Percentiles rank a stretch among this genome's conserved stretches.
Conservation (phyloP, 2,888 invertebrate species). For the Poecilobothrus nobilitatus region DNA sequence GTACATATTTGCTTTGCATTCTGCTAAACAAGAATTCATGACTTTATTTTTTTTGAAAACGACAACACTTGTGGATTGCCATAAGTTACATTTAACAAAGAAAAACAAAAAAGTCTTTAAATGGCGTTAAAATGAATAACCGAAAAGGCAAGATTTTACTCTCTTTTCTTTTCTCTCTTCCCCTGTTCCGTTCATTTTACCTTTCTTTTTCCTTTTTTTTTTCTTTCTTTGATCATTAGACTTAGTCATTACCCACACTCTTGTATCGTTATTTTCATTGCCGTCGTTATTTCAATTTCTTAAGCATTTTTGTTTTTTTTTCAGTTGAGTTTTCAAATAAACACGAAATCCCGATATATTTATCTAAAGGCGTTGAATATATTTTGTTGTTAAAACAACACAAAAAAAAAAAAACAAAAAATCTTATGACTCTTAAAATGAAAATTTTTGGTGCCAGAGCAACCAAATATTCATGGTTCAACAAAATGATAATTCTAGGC, state of each 20-base stretch:
- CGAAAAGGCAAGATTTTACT: background rate
- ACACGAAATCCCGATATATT: background rate
- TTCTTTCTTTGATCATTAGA: too few relatives aligned
- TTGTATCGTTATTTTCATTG: too few relatives aligned
- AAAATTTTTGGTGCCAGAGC: background rate
- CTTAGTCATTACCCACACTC: too few relatives aligned
- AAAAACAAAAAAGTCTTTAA: background rate
- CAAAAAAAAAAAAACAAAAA: background rate
- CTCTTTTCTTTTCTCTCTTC: background rate
- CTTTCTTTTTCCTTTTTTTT: too few relatives aligned
- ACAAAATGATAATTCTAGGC: background rate
- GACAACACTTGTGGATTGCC: too few relatives aligned
- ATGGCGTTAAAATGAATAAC: conserved; percentile 6
- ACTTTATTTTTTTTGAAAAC: too few relatives aligned
- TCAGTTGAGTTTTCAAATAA: background rate
- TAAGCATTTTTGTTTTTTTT: background rate
- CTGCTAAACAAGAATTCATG: too few relatives aligned
- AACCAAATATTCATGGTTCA: background rate
- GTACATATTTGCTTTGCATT: too few relatives aligned
- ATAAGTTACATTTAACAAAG: too few relatives aligned
- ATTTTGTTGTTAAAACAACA: background rate
- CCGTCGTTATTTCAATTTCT: background rate
- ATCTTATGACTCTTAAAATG: background rate
- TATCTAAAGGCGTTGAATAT: conserved; percentile 1
- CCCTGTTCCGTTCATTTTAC: background rate